phyloP scores from a whole-genome alignment of 2,797 vertebrate genomes.

The Enteromius treurensis region DNA sequence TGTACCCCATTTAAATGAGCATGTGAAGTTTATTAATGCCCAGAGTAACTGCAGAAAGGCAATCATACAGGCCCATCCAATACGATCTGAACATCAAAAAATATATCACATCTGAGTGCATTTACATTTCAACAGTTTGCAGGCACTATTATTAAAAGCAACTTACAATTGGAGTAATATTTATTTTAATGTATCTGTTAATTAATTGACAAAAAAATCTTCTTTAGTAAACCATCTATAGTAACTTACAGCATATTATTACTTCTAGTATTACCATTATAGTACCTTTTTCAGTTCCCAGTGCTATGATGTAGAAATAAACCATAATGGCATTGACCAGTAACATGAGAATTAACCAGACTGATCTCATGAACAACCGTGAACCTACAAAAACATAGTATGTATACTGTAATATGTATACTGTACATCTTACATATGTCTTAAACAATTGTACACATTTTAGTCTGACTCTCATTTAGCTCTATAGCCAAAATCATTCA shows the following conservation, averaged over 20 bases:
- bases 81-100: neutral
- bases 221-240: too few species aligned
- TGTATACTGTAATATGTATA: too few species aligned
- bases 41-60: neutral
- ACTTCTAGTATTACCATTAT: too few species aligned
- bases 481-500: neutral
- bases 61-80: slow-evolving; percentile 2
- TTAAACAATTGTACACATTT: too few species aligned
- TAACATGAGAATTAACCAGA: neutral
- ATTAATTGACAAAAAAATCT: too few species aligned
- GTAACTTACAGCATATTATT: too few species aligned
- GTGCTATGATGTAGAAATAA: slow-evolving; percentile 1
- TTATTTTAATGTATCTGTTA: too few species aligned
- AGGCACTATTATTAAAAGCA: too few species aligned
- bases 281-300: slow-evolving; percentile 3
- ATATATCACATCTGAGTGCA: neutral
- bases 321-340: neutral
- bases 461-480: too few species aligned
- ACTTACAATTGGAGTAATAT: too few species aligned
- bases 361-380: neutral
- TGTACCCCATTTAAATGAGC: fast-evolving
- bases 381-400: neutral
- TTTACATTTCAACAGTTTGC: too few species aligned
- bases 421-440: too few species aligned
- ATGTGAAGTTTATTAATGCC: fast-evolving